Evolutionary conservation across 2,797 vertebrate species (phyloP).

Genomic region (Apogon talboti): DNA sequence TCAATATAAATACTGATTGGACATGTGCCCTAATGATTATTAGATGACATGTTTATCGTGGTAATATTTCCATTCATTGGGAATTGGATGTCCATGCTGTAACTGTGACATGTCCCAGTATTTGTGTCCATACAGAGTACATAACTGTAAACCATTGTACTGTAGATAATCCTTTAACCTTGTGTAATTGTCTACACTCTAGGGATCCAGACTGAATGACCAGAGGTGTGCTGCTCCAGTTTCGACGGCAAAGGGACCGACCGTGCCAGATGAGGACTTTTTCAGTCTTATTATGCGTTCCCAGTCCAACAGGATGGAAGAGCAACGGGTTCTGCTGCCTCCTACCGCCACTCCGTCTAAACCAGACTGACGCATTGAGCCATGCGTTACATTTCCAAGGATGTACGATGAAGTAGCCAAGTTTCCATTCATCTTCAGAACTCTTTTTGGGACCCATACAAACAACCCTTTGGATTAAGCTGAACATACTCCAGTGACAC

Average conservation of each 20-base stretch:
- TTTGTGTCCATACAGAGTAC: no score
- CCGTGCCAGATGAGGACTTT: constrained; percentile 96
- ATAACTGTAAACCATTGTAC: not conserved
- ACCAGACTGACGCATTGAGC: constrained; percentile 73
- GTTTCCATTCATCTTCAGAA: not conserved
- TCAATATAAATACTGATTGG: no score
- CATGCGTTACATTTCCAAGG: constrained; percentile 2
- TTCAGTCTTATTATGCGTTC: constrained; percentile 94
- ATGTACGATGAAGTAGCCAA: constrained; percentile 39
- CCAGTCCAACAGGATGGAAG: constrained; percentile 95
- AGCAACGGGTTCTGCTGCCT: constrained; percentile 91
- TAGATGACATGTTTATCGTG: no score
- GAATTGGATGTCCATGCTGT: no score
- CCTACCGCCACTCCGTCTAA: constrained; percentile 69
- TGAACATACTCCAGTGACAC: constrained; percentile 4
- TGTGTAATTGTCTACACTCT: not conserved
- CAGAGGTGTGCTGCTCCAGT: constrained; percentile 92
- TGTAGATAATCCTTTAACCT: not conserved
- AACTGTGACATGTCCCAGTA: no score
- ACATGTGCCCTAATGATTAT: no score
- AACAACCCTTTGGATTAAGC: constrained; percentile 14
- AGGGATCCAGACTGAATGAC: constrained; percentile 95
- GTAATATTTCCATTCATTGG: no score
- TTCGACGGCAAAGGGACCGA: constrained; percentile 85
- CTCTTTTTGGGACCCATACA: constrained; percentile 15